These are phyloP conservation scores for Eremobia ochroleuca DNA, from an alignment of 2,888 invertebrate species.

Conservation along the genomic window DNA sequence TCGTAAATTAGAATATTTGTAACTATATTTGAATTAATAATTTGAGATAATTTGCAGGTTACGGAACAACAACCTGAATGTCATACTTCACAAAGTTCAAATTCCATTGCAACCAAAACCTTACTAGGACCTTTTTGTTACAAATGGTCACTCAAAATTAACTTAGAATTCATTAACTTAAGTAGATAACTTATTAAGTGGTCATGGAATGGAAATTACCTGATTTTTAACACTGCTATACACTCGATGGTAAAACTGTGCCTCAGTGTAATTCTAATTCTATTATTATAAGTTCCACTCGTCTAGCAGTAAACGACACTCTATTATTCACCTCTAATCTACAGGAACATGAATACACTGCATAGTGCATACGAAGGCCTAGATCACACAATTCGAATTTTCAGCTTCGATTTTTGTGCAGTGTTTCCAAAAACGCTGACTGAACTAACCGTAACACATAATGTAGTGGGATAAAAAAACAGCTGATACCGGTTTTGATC, in stretches of 20 bases:
- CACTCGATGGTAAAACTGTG: neutral
- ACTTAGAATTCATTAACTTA: no score
- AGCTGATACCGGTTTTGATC: conserved; percentile 9
- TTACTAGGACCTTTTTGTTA: no score
- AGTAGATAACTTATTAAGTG: neutral
- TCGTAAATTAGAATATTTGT: no score
- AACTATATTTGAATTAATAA: no score
- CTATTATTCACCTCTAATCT: neutral
- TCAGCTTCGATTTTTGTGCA: conserved; percentile 24
- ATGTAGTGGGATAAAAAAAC: conserved; percentile 25
- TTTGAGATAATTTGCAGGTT: no score
- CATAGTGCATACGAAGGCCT: neutral
- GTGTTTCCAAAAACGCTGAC: conserved; percentile 26
- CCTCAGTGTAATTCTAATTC: neutral
- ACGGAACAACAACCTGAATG: no score
- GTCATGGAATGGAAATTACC: neutral
- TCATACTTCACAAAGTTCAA: no score
- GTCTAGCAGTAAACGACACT: neutral
- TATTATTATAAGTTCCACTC: no score
- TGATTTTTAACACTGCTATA: neutral
- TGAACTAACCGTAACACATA: conserved; percentile 20
- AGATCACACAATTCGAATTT: neutral
- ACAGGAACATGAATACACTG: neutral
- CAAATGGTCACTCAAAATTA: no score
- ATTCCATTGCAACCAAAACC: no score